These are phyloP conservation scores for Cardiocondyla obscurior DNA, from an alignment of 1,140 invertebrate species.

Conservation along the genomic window DNA sequence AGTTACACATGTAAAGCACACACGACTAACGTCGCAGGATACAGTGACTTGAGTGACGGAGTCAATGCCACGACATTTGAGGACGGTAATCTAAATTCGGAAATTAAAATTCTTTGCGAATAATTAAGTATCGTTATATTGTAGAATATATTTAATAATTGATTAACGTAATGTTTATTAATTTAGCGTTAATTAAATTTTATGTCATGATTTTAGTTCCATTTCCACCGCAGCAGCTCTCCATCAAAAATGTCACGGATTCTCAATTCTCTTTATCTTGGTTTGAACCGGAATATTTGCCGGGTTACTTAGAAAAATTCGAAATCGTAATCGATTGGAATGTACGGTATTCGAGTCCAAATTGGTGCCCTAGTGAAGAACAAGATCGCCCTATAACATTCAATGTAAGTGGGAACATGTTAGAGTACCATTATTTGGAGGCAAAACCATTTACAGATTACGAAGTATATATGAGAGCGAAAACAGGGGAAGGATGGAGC, in stretches of 20 bases:
- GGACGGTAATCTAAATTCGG: conserved; percentile 74
- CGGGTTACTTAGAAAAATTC: conserved; percentile 70
- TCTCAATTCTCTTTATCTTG: conserved; percentile 72
- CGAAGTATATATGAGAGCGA: conserved; percentile 68
- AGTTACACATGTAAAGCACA: conserved; percentile 68
- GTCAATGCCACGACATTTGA: conserved; percentile 64
- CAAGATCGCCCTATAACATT: not conserved
- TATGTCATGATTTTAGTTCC: conserved; percentile 66
- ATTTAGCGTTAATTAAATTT: not conserved
- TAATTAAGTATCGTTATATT: not conserved
- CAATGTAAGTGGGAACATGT: conserved; percentile 2
- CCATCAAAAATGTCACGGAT: conserved; percentile 58
- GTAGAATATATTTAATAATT: not conserved
- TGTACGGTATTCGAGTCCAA: conserved; percentile 59
- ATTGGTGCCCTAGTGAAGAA: conserved; percentile 54
- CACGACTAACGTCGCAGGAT: conserved; percentile 56
- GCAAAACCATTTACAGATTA: conserved; percentile 71
- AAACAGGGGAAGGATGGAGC: conserved; percentile 75
- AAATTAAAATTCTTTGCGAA: too few species aligned
- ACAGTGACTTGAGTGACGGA: conserved; percentile 60
- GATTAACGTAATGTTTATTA: not conserved
- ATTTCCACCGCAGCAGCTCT: conserved; percentile 62
- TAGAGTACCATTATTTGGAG: conserved; percentile 46
- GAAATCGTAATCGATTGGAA: conserved; percentile 73
- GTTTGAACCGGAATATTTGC: conserved; percentile 69